A percentile compares a stretch with the other conserved stretches of the same genome.
phyloP scores from a whole-genome alignment of 2,797 vertebrate genomes.

The Zenarchopterus dispar region DNA sequence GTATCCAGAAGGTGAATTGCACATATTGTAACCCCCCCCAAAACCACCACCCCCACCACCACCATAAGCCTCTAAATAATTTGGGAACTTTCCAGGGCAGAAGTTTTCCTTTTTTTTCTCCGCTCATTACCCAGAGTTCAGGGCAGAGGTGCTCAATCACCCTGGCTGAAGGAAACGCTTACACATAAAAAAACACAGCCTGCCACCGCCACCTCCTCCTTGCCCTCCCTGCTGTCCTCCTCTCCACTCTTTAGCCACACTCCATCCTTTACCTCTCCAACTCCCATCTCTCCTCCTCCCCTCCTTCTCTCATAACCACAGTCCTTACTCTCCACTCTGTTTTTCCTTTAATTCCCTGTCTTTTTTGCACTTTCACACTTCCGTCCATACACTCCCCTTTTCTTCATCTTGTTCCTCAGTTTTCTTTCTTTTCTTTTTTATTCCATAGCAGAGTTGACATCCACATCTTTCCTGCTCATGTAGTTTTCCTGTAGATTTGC shows the following conservation, averaged over 20 bases:
- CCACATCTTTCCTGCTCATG: too few species aligned
- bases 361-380: constrained; percentile 32
- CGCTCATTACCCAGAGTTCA: constrained; percentile 84
- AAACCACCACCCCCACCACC: constrained; percentile 56
- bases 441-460: too few species aligned
- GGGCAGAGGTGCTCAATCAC: constrained; percentile 85
- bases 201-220: constrained; percentile 43
- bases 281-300: constrained; percentile 34
- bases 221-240: constrained; percentile 62
- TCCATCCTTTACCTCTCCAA: constrained; percentile 67
- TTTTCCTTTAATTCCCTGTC: constrained; percentile 33
- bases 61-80: constrained; percentile 84
- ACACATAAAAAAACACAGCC: constrained; percentile 73
- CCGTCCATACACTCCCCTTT: constrained; percentile 52
- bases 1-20: constrained; percentile 84
- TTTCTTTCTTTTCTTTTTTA: too few species aligned
- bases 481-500: too few species aligned
- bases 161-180: constrained; percentile 76
- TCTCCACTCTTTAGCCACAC: constrained; percentile 67
- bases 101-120: constrained; percentile 80
- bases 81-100: constrained; percentile 83
- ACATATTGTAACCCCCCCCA: constrained; percentile 84
- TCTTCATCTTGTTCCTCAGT: constrained; percentile 18
- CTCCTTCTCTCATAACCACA: constrained; percentile 45
- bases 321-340: constrained; percentile 46